Evolutionary conservation across 2,888 invertebrate genomes (phyloP).

Genomic region (Osedax frankpressi): DNA sequence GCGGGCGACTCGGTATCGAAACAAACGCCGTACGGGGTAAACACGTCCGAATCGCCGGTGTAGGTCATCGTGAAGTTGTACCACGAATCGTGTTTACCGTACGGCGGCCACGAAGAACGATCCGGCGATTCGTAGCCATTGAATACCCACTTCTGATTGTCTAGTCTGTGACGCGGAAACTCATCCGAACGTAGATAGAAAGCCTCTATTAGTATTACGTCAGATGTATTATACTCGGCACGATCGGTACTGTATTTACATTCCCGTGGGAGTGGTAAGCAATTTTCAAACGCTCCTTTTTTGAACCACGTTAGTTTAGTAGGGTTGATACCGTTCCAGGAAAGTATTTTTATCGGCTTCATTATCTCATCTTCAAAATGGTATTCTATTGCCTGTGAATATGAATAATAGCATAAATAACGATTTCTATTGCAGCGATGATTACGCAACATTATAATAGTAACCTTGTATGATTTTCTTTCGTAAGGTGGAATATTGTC

Average conservation of each 20-base stretch:
- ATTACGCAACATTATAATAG: no score
- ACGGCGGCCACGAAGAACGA: background rate
- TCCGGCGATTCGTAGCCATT: background rate
- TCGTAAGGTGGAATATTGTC: no score
- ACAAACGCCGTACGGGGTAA: background rate
- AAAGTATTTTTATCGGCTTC: no score
- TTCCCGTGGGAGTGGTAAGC: no score
- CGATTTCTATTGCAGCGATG: no score
- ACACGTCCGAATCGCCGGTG: background rate
- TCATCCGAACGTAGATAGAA: background rate
- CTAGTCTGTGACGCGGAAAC: background rate
- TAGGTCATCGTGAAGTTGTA: background rate
- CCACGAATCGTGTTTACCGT: background rate
- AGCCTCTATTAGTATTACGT: background rate
- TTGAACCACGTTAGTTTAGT: no score
- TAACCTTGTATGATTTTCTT: no score
- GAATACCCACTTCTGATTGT: slow-evolving; percentile 1
- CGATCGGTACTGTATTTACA: background rate
- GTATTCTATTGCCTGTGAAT: no score
- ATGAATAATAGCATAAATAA: no score
- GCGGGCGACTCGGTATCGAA: background rate
- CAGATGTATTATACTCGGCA: background rate
- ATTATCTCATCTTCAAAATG: no score
- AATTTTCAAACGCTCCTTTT: no score
- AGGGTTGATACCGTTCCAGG: no score